Base-by-base conservation (phyloP, 2,113 vertebrate species). In the Ammodytes dubius region DNA sequence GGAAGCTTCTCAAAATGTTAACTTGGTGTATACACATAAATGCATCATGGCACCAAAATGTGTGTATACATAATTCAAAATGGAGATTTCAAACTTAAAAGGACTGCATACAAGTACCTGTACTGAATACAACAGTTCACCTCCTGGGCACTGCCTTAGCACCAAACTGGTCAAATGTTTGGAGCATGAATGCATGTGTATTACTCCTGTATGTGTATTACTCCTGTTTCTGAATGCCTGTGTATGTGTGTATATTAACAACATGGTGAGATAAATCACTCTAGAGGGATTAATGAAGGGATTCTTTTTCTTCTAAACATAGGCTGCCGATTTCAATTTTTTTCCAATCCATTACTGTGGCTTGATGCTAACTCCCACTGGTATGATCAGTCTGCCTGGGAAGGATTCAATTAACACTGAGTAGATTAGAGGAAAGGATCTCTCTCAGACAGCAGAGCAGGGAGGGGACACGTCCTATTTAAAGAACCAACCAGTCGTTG, bases 401-500 rank as follows among this genome's bases (percentile, higher is more conserved):
- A 73, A 61, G 69, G 57, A 73, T 81, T 83, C 45, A 87, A 83
- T 83, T 83, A 81, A 80, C 17, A 15, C 15, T 50, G 70, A 72
- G 63, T 56, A 70, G 54, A 76, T 77, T 56, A 74, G 37, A 52
- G 56, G 63, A 82, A 61, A 74, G 46, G 40, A 27, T n/a, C 71
- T 69, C 68, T 84, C 61, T 9, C 63, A 77, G 84, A 79, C 63
- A 76, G 19, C 83, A 84, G 68, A 73, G 60, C 66, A 53, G 49
- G 52, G 66, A 64, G 27, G 70, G 85, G 61, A 70, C 27, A 39
- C 27, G 9, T 54, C 79, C 74, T 73, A 79, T 88, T 83, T 82
- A 77, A 87, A 82, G 35, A 69, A 81, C 49, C 40, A 49, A 69
- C 68, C 83, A 71, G 74, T 63, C 86, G 78, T 81, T 73, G 77